Conservation (phyloP, 2,113 vertebrate genomes). For the Galbula dea region DNA sequence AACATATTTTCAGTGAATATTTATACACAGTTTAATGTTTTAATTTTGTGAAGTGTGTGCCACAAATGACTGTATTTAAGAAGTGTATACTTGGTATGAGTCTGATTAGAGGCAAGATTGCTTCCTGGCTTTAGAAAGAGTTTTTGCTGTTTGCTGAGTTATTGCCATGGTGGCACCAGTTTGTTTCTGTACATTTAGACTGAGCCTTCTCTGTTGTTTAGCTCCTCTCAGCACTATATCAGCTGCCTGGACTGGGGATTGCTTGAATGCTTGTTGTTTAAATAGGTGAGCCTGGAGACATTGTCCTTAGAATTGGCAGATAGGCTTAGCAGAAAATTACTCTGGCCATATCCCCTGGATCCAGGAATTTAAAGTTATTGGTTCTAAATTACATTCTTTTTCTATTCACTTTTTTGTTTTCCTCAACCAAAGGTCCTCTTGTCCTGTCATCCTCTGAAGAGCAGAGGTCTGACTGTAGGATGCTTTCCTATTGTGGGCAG, state of each 20-base stretch:
- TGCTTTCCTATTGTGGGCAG: too few relatives aligned
- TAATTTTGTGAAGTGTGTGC: not conserved
- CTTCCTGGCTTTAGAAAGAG: not conserved
- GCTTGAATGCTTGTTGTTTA: not conserved
- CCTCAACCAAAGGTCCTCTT: rapidly evolving
- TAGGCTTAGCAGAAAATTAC: not conserved
- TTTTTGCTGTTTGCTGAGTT: not conserved
- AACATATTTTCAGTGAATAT: not conserved
- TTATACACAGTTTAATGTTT: constrained; percentile 10
- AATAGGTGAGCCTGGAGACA: not conserved
- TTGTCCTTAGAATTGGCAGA: rapidly evolving
- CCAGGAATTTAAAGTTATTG: not conserved
- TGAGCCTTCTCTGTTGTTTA: not conserved
- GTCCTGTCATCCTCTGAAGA: not conserved
- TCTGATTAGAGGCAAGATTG: not conserved
- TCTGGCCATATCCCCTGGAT: rapidly evolving
- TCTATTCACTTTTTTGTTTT: not conserved
- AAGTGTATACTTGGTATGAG: not conserved
- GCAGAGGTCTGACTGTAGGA: not conserved
- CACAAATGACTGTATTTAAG: not conserved
- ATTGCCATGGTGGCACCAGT: not conserved
- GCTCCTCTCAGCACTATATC: rapidly evolving
- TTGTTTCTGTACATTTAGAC: not conserved
- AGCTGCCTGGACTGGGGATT: not conserved
- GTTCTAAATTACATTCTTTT: not conserved